Evolutionary conservation across 2,113 vertebrate genomes (phyloP).

Genomic region (Hassar affinis): DNA sequence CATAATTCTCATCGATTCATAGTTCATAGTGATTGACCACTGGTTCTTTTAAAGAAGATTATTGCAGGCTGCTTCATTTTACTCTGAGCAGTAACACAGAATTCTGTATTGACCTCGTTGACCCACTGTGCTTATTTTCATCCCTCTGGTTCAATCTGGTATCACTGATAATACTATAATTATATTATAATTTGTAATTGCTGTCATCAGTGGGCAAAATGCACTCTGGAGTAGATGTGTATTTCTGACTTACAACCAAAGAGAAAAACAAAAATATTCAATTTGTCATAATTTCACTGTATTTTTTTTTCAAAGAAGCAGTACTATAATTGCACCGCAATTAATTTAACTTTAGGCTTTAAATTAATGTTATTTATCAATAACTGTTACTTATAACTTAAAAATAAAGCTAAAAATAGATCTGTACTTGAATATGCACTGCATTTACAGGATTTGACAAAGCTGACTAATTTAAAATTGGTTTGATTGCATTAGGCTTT

Average conservation of each 20-base stretch:
- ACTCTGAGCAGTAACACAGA: neutral
- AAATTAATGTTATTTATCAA: neutral
- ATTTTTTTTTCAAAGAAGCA: neutral
- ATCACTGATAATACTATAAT: constrained; percentile 6
- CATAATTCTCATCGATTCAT: neutral
- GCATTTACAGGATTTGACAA: neutral
- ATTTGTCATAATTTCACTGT: neutral
- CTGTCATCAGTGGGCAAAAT: constrained; percentile 1
- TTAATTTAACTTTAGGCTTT: neutral
- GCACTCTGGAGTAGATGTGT: neutral
- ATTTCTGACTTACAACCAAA: neutral
- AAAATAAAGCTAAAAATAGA: neutral
- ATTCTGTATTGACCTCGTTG: neutral
- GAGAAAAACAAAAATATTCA: neutral
- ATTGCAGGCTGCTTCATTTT: neutral
- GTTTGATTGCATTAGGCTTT: neutral
- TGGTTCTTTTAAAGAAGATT: neutral
- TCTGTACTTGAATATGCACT: neutral
- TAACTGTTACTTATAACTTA: no score
- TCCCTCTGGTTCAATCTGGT: constrained; percentile 34
- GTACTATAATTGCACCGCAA: no score
- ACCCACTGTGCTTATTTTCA: neutral
- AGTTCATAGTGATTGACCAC: neutral
- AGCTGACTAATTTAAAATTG: neutral
- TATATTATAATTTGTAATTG: neutral